A percentile compares a stretch with the other conserved stretches of the same genome.
These are phyloP conservation scores for Zhuqinia jingwanae DNA, from an alignment of 2,888 invertebrate genomes.

Conservation along the genomic window DNA sequence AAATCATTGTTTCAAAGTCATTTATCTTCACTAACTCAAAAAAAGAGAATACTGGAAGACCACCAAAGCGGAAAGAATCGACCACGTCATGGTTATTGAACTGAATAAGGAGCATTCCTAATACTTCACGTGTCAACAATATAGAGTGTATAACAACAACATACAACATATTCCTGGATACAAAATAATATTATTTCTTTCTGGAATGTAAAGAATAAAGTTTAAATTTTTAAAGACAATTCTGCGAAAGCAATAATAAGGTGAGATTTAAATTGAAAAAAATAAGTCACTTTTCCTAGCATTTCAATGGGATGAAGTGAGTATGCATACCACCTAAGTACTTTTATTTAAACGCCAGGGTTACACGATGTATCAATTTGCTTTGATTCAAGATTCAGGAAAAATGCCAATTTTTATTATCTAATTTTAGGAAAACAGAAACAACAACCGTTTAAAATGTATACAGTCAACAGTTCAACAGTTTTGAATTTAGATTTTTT, in stretches of 20 bases:
- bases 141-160: too few relatives aligned
- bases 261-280: not conserved
- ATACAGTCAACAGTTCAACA: too few relatives aligned
- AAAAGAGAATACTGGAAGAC: conserved; percentile 34
- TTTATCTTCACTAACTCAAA: conserved; percentile 57
- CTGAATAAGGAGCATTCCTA: not conserved
- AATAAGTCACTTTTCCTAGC: not conserved
- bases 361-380: too few relatives aligned
- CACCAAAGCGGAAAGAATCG: conserved; percentile 54
- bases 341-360: too few relatives aligned
- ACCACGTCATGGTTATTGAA: not conserved
- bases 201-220: not conserved
- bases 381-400: too few relatives aligned
- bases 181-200: not conserved
- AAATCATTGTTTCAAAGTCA: conserved; percentile 46
- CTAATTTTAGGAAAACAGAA: too few relatives aligned
- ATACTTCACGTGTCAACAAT: too few relatives aligned
- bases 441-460: too few relatives aligned
- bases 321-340: too few relatives aligned
- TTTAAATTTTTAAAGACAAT: not conserved
- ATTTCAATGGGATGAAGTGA: not conserved
- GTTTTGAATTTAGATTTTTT: too few relatives aligned
- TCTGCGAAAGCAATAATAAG: not conserved
- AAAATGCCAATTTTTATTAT: too few relatives aligned
- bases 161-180: too few relatives aligned